These are phyloP conservation scores for Hypothenemus hampei DNA, from an alignment of 1,140 invertebrate species.

Conservation along the genomic window DNA sequence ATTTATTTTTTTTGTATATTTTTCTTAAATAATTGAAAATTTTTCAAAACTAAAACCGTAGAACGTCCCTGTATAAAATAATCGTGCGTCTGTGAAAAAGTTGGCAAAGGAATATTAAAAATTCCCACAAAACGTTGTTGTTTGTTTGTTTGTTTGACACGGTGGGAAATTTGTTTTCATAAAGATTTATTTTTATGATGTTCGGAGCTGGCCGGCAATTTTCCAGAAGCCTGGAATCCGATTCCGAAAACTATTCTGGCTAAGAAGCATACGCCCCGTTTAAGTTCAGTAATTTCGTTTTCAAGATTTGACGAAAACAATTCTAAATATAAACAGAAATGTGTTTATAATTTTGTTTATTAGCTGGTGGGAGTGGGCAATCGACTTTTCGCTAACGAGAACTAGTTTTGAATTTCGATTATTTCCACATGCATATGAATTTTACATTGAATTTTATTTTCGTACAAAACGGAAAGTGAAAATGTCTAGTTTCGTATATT, in stretches of 20 bases:
- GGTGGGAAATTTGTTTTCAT: constrained; percentile 14
- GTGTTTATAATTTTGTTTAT: constrained; percentile 29
- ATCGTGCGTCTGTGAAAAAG: constrained; percentile 13
- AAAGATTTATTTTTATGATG: constrained; percentile 10
- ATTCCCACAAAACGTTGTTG: constrained; percentile 17
- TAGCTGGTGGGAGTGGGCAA: constrained; percentile 16
- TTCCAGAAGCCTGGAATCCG: constrained; percentile 18
- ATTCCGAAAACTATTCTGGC: constrained; percentile 17
- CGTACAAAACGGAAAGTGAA: no score
- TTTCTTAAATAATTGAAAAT: no score
- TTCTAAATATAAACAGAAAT: constrained; percentile 29
- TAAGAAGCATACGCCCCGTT: constrained; percentile 11
- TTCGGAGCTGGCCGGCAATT: not conserved
- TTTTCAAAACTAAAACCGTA: not conserved
- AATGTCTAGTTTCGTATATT: constrained; percentile 12
- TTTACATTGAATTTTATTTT: no score
- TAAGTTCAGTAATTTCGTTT: constrained; percentile 23
- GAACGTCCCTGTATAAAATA: not conserved
- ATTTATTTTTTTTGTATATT: no score
- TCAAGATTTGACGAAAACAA: constrained; percentile 29
- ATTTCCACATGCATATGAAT: no score
- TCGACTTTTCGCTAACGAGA: not conserved
- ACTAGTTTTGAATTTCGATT: not conserved
- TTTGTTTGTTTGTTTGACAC: constrained; percentile 21
- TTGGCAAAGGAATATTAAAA: constrained; percentile 14